Conservation (phyloP, 2,888 invertebrate species). For the Dendrolimus houi region DNA sequence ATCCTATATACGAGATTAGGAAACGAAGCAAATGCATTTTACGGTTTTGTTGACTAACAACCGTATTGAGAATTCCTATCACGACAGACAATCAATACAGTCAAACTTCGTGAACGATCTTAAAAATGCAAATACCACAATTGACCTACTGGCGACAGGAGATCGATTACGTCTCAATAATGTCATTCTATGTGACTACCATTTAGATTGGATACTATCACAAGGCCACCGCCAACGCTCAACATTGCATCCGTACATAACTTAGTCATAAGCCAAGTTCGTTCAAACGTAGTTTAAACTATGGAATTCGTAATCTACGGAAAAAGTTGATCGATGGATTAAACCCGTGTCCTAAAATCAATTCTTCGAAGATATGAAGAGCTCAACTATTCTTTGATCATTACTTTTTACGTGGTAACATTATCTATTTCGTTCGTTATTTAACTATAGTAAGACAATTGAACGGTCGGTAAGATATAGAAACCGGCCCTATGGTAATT, state of each 20-base stretch:
- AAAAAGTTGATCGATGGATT: too few relatives aligned
- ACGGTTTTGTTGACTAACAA: neutral
- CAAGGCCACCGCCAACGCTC: conserved; percentile 10
- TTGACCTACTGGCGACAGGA: neutral
- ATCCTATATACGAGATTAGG: neutral
- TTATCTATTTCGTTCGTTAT: too few relatives aligned
- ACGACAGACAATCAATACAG: neutral
- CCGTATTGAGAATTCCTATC: neutral
- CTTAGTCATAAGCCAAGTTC: conserved; percentile 19
- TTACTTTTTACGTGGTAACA: too few relatives aligned
- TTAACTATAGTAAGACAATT: too few relatives aligned
- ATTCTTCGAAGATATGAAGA: too few relatives aligned
- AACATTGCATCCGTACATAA: conserved; percentile 7
- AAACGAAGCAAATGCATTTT: neutral
- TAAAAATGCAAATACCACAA: neutral
- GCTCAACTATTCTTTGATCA: too few relatives aligned
- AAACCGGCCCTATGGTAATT: too few relatives aligned
- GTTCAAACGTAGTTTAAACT: too few relatives aligned
- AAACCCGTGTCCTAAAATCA: too few relatives aligned
- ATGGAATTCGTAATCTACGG: too few relatives aligned
- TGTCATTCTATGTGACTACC: conserved; percentile 25
- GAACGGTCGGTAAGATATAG: too few relatives aligned
- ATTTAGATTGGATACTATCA: conserved; percentile 19
- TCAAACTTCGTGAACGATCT: neutral
- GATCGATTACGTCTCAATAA: conserved; percentile 8